Base-by-base conservation (phyloP, 1,140 invertebrate species). In the Druon quercuslanigerum region DNA sequence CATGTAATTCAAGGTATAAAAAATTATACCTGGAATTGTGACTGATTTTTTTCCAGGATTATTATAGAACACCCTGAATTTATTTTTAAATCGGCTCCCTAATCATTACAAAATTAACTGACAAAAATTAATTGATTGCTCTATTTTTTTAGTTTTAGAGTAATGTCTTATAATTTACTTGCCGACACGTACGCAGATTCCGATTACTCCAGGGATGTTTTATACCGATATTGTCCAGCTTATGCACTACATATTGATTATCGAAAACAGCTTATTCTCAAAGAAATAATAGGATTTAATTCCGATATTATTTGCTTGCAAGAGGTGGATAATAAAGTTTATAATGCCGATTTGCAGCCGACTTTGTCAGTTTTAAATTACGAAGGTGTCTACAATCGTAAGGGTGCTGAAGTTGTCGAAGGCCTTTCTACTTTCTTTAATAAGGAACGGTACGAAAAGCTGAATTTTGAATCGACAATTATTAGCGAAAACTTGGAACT, bases 231-330 rank as follows among this genome's bases (percentile, higher is more conserved):
- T 84, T 98, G 97, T 87, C 94, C 96, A 51, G 87, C 93, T 11
- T 94, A 96, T 91, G 95, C 95, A 40, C 91, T 98, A 19, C 92
- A 93, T 25, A 95, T 97, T 75, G 95, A 97, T 81, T 99, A 98
- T 86, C 93, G 98, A 85, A 97, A 96, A 86, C 94, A 95, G 84
- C 91, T 98, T 12, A 93, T 97, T 80, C 80, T 97, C 0, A 97
- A 96, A 88, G 97, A 98, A 92, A 88, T 98, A 51, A 83, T 94
- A 85, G 96, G 96, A 17, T 99, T 98, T 84, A 96, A 98, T 92
- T 94, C 94, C 50, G 97, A 99, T 90, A 92, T 99, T 60, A 92
- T 98, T 51, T 98, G 97, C 85, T 90, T 99, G 14, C 98, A 99
- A 94, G 98, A 99, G 93, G 96, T 98, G 0, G 97, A 98, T 89